Evolutionary conservation across 2,888 invertebrate genomes (phyloP), one percentile per base, ranked within the genome.

Genomic region (Trisateles emortualis): DNA sequence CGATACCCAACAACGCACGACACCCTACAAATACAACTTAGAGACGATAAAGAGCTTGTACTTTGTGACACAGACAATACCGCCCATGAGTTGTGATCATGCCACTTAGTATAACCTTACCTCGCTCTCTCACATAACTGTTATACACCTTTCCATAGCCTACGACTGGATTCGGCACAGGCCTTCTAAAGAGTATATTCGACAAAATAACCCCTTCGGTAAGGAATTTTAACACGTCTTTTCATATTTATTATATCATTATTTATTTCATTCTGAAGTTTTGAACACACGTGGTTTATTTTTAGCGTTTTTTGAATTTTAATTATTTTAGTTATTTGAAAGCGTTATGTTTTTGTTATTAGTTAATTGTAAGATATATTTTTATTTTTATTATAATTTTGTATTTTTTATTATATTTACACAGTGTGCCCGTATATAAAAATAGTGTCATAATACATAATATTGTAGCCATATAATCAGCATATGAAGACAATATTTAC

Each of bases 151-250:
- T 92, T 92, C 88, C 92, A 83, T 92, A 93, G 93, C 92, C 89
- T 76, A 90, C 93, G 84, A 90, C 89, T 84, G 93, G 93, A 93
- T 93, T 93, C 91, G 93, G 93, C 91, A 93, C 93, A 90, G 93
- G 93, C 84, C 93, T 93, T 74, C 93, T 93, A 92, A 93, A 93
- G 93, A 93, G 93, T 92, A 93, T 93, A 91, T 93, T 93, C 93
- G 93, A 93, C 93, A 93, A 93, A 93, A 93, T 93, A 92, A 93
- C 93, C 87, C 93, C 93, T 92, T 93, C 93, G 93, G 93, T 93
- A 93, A 93, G 93, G 92, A 92, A 91, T 92, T 92, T 92, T 91
- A 88, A 92, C 90, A 92, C 92, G 90, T 90, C 86, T 89, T 90
- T 90, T 86, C 76, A 83, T 83, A 84, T 85, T 71, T 74, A 83